A percentile compares a stretch with the other conserved stretches of the same genome.
Conservation (phyloP, 2,888 invertebrate species). For the Cantharis flavilabris region DNA sequence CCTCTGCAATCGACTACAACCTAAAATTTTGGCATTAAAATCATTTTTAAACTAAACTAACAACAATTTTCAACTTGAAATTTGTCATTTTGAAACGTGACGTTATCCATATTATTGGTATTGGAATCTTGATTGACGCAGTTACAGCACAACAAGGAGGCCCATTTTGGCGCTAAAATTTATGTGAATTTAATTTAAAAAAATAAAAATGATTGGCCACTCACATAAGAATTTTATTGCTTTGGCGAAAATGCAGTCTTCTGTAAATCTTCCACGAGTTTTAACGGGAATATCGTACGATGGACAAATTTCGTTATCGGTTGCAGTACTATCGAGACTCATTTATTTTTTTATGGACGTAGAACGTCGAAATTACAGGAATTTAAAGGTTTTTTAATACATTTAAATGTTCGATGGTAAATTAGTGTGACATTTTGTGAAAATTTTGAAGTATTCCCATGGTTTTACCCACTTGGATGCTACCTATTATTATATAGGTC, state of each 20-base stretch:
- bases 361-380: neutral
- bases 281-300: neutral
- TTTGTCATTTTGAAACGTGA: neutral
- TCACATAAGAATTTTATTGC: neutral
- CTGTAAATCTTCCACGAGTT: neutral
- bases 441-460: neutral
- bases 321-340: neutral
- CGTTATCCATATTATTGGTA: neutral
- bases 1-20: slow-evolving; percentile 17
- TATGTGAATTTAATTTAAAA: neutral
- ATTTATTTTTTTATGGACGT: neutral
- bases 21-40: neutral
- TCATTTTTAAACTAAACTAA: neutral
- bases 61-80: neutral
- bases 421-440: neutral
- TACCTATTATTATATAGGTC: too few relatives aligned
- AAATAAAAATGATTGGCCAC: neutral
- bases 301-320: neutral
- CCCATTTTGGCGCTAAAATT: neutral
- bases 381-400: neutral
- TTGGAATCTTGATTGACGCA: neutral
- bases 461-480: neutral
- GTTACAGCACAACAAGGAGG: neutral
- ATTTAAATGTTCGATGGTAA: neutral
- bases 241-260: neutral